Conservation (phyloP, 2,113 vertebrate genomes). For the Chionomys nivalis region DNA sequence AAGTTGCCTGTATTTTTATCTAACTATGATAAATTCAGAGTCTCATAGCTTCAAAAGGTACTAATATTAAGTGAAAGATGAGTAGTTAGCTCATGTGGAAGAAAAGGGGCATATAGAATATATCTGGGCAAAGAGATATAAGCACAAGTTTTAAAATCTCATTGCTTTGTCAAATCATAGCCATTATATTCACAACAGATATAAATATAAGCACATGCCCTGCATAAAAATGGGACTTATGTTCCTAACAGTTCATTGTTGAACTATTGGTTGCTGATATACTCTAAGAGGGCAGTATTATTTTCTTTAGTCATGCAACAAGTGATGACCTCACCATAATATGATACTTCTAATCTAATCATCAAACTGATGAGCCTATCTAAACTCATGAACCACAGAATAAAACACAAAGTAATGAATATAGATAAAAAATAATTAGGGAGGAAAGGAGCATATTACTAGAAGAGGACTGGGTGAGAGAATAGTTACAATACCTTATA, state of each 20-base stretch:
- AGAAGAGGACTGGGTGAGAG: background rate
- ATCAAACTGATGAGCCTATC: background rate
- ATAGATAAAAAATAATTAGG: background rate
- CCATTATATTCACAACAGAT: background rate
- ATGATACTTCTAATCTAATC: background rate
- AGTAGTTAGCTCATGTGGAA: background rate
- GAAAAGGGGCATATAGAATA: background rate
- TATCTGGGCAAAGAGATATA: too few relatives aligned
- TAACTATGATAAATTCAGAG: background rate
- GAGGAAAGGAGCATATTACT: background rate
- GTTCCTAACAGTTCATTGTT: background rate
- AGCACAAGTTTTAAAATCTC: background rate
- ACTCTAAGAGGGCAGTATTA: background rate
- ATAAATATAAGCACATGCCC: too few relatives aligned
- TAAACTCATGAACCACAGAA: background rate
- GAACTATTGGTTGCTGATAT: background rate
- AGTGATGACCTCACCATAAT: background rate
- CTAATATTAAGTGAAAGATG: too few relatives aligned
- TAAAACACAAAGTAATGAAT: background rate
- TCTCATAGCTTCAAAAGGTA: too few relatives aligned
- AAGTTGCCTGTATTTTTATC: background rate
- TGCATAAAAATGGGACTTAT: rapidly evolving
- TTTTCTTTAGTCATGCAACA: background rate
- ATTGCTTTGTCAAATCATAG: background rate
- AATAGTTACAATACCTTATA: background rate